Evolutionary conservation across 1,140 invertebrate genomes (phyloP).

Genomic region (Ceratina australensis): DNA sequence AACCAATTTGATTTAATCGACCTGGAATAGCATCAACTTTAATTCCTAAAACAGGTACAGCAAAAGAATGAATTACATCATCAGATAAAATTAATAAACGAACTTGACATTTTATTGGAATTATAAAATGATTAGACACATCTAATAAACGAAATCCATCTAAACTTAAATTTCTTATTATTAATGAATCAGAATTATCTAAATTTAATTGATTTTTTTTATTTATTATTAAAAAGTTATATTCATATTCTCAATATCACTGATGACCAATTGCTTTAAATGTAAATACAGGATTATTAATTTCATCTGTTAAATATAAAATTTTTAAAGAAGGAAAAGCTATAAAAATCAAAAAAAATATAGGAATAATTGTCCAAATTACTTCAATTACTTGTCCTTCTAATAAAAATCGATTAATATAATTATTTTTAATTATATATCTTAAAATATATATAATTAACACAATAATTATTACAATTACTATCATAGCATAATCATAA

Average conservation of each 20-base stretch:
- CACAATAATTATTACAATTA: slow-evolving; percentile 70
- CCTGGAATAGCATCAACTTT: slow-evolving; percentile 85
- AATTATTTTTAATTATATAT: slow-evolving; percentile 80
- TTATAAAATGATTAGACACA: slow-evolving; percentile 82
- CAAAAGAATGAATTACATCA: slow-evolving; percentile 87
- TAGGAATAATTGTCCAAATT: slow-evolving; percentile 81
- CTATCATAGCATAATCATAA: slow-evolving; percentile 55
- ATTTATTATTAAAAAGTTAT: too few species aligned
- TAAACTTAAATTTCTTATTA: slow-evolving; percentile 80
- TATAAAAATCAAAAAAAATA: slow-evolving; percentile 32
- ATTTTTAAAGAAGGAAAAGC: slow-evolving; percentile 84
- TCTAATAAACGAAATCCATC: slow-evolving; percentile 82
- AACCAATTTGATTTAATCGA: slow-evolving; percentile 83
- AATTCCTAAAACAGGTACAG: slow-evolving; percentile 82
- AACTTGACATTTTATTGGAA: slow-evolving; percentile 83
- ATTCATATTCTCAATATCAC: slow-evolving; percentile 86
- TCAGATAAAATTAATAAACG: too few species aligned
- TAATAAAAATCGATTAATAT: slow-evolving; percentile 71
- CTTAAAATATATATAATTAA: slow-evolving; percentile 80
- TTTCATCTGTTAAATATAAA: slow-evolving; percentile 76
- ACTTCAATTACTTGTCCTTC: slow-evolving; percentile 81
- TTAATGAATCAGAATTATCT: slow-evolving; percentile 82
- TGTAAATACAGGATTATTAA: slow-evolving; percentile 5
- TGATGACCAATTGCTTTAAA: slow-evolving; percentile 84
- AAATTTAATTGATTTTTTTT: too few species aligned